A percentile compares a stretch with the other conserved stretches of the same genome.
These are phyloP conservation scores for Esox niger DNA, from an alignment of 2,113 vertebrate genomes.

Conservation along the genomic window DNA sequence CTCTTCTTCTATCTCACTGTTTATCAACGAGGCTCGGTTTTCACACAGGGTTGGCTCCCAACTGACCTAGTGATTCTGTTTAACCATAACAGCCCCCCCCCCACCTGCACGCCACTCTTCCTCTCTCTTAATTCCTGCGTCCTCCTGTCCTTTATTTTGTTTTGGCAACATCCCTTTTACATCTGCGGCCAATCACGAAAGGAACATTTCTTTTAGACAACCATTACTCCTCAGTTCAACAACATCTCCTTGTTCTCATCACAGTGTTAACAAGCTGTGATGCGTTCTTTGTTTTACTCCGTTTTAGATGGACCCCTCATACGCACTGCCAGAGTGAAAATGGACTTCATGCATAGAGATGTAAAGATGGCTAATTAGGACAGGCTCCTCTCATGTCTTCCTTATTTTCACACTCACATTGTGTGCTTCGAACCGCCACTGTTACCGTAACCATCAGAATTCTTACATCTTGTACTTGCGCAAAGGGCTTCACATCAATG, in stretches of 20 bases:
- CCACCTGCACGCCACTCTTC: not conserved
- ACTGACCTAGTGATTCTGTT: conserved; percentile 27
- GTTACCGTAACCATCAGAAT: conserved; percentile 63
- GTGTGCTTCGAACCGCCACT: conserved; percentile 45
- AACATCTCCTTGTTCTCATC: too few relatives aligned
- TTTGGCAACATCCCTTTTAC: not conserved
- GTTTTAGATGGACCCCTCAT: too few relatives aligned
- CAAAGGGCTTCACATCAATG: too few relatives aligned
- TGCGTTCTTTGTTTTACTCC: not conserved
- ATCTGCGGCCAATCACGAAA: not conserved
- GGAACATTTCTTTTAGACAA: too few relatives aligned
- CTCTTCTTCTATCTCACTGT: conserved; percentile 17
- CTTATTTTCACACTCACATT: conserved; percentile 60
- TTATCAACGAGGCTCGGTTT: conserved; percentile 32
- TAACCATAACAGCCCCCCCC: conserved; percentile 9
- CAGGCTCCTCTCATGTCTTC: conserved; percentile 50
- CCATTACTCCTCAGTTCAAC: too few relatives aligned
- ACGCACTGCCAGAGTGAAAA: too few relatives aligned
- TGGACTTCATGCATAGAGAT: conserved; percentile 11
- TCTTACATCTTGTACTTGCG: not conserved
- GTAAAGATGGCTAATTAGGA: conserved; percentile 42
- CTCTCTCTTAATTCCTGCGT: not conserved
- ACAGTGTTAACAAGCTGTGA: too few relatives aligned
- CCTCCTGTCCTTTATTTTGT: not conserved
- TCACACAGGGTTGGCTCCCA: conserved; percentile 9